Evolutionary conservation across 2,888 invertebrate species (phyloP).

Genomic region (Galerucella calmariensis): DNA sequence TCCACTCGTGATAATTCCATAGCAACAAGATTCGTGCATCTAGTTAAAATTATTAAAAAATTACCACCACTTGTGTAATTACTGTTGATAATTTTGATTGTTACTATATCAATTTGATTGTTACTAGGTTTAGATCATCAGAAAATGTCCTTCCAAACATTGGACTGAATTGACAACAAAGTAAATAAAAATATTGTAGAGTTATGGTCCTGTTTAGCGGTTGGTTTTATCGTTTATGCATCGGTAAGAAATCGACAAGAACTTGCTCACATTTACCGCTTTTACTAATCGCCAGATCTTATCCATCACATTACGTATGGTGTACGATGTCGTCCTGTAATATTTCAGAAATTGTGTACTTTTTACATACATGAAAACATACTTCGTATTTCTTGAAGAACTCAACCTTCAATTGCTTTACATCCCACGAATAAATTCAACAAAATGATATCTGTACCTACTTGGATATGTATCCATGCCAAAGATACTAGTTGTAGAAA

Average conservation of each 20-base stretch:
- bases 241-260: slow-evolving; percentile 3
- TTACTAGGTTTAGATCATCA: background rate
- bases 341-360: slow-evolving; percentile 2
- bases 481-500: no score
- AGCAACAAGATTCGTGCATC: no score
- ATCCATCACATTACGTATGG: slow-evolving; percentile 3
- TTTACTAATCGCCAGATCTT: slow-evolving; percentile 13
- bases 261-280: background rate
- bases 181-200: background rate
- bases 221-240: background rate
- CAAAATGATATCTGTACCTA: background rate
- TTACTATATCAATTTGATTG: background rate
- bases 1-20: no score
- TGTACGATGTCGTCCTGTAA: background rate
- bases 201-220: background rate
- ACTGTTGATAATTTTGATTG: no score
- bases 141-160: background rate
- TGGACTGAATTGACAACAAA: background rate
- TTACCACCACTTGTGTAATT: no score
- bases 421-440: background rate
- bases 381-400: background rate
- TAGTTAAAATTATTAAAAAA: no score
- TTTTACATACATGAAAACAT: slow-evolving; percentile 8
- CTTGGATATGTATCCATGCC: background rate
- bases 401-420: background rate